A percentile compares a stretch with the other conserved stretches of the same genome.
Evolutionary conservation across 2,888 invertebrate genomes (phyloP).

Genomic region (Phrixothrix hirtus): DNA sequence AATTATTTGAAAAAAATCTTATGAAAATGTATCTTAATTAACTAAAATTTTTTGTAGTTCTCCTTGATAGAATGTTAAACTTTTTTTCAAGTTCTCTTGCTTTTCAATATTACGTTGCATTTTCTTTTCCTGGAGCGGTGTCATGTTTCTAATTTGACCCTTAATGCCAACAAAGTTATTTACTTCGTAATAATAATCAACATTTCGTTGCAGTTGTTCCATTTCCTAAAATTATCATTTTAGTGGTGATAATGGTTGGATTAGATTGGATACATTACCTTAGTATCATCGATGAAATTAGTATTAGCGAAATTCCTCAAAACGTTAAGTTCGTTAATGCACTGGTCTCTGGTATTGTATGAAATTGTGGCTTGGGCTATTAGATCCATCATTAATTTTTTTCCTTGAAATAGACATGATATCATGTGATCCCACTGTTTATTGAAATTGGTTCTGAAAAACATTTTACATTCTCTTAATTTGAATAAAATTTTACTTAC

Average conservation of each 20-base stretch:
- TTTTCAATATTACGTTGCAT: constrained; percentile 70
- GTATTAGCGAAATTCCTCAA: not conserved
- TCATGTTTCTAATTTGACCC: constrained; percentile 75
- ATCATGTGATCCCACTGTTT: not conserved
- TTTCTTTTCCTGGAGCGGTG: constrained; percentile 74
- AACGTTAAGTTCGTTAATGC: not conserved
- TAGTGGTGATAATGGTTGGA: not conserved
- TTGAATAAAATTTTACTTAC: constrained; percentile 51
- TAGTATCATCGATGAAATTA: not conserved
- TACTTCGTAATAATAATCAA: constrained; percentile 83
- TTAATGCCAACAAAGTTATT: constrained; percentile 85
- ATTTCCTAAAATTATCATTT: constrained; percentile 67
- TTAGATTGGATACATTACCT: not conserved
- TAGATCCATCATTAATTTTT: not conserved
- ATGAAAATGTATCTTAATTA: not conserved
- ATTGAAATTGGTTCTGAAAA: not conserved
- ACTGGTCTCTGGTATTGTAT: not conserved
- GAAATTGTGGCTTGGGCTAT: not conserved
- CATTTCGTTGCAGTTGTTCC: constrained; percentile 80
- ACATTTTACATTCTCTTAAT: too few species aligned
- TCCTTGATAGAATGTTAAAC: constrained; percentile 72
- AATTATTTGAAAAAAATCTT: constrained; percentile 7
- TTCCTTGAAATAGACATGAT: not conserved
- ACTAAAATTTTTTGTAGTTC: constrained; percentile 68
- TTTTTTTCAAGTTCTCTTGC: constrained; percentile 70